phyloP scores from a whole-genome alignment of 2,888 invertebrate species.

The Cephus rjabovi region DNA sequence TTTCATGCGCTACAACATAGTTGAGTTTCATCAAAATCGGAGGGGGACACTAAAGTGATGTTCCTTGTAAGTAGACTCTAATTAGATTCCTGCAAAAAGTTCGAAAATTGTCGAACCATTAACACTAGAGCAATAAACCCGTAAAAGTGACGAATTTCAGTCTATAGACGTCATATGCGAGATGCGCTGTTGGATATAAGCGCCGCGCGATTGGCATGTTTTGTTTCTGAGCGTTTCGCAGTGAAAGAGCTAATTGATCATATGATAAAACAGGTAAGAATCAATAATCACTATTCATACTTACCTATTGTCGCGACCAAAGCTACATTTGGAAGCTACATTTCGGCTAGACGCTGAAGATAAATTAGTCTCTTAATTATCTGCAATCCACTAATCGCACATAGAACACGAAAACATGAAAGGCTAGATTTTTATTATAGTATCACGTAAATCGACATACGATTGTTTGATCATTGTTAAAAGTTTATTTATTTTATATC shows the following conservation, averaged over 20 bases:
- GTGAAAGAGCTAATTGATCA: too few species aligned
- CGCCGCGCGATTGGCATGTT: too few species aligned
- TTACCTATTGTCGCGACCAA: neutral
- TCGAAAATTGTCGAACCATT: neutral
- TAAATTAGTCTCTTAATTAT: neutral
- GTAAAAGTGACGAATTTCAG: too few species aligned
- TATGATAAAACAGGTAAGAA: neutral
- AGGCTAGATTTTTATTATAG: neutral
- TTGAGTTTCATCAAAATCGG: too few species aligned
- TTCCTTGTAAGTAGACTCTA: too few species aligned
- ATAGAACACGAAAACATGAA: neutral
- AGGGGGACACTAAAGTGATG: too few species aligned
- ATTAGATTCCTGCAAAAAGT: neutral
- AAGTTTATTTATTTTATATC: constrained; percentile 85
- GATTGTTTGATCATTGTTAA: neutral
- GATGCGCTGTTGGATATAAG: too few species aligned
- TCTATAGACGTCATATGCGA: too few species aligned
- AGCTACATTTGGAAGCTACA: neutral
- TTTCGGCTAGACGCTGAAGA: neutral
- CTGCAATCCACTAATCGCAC: neutral
- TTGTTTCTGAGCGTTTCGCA: too few species aligned
- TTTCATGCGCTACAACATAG: too few species aligned
- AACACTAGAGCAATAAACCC: too few species aligned
- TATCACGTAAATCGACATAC: neutral
- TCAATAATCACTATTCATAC: neutral